These are phyloP conservation scores for Sinopyrophorus schimmeli DNA, from an alignment of 2,888 invertebrate genomes.

Conservation along the genomic window DNA sequence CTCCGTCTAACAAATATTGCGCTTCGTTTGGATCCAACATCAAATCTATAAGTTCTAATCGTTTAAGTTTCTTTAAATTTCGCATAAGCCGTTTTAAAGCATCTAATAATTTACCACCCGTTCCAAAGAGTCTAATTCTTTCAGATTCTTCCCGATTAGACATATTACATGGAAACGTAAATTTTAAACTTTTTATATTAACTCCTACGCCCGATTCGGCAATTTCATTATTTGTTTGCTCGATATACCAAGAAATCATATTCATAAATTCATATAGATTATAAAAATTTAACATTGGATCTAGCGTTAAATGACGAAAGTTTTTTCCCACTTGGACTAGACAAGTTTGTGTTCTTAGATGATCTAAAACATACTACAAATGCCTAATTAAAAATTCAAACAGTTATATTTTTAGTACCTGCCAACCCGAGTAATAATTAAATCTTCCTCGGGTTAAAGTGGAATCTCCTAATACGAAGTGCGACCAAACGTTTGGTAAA, in stretches of 20 bases:
- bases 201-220: slow-evolving; percentile 58
- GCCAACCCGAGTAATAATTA: slow-evolving; percentile 83
- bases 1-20: slow-evolving; percentile 71
- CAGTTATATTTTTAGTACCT: slow-evolving; percentile 50
- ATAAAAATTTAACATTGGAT: slow-evolving; percentile 76
- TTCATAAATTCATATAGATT: slow-evolving; percentile 85
- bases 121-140: slow-evolving; percentile 71
- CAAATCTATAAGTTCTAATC: slow-evolving; percentile 72
- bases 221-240: slow-evolving; percentile 54
- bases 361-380: slow-evolving; percentile 71
- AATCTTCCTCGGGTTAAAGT: slow-evolving; percentile 75
- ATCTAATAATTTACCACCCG: slow-evolving; percentile 71
- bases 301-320: slow-evolving; percentile 68
- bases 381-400: neutral
- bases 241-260: slow-evolving; percentile 74
- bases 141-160: slow-evolving; percentile 65
- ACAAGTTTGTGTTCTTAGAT: slow-evolving; percentile 71
- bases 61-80: slow-evolving; percentile 65
- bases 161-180: slow-evolving; percentile 78
- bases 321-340: slow-evolving; percentile 68
- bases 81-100: slow-evolving; percentile 69
- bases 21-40: slow-evolving; percentile 74
- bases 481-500: slow-evolving; percentile 74
- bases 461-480: slow-evolving; percentile 70
- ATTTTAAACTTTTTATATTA: slow-evolving; percentile 64